Evolutionary conservation across 1,140 invertebrate species (phyloP).

Genomic region (Cydia pomonella): DNA sequence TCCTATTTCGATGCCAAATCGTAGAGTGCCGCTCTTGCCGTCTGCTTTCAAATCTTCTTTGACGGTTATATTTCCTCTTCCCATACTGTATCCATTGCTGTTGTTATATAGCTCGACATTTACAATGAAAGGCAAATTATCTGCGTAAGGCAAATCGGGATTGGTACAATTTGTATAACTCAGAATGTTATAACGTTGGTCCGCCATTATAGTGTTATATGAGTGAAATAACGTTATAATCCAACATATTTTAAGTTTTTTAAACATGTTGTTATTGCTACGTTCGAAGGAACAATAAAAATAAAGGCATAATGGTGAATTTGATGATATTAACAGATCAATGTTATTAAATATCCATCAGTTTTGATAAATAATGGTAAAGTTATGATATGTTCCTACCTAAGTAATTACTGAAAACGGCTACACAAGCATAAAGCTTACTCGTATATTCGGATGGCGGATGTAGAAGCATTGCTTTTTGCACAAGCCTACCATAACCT

Average conservation of each 20-base stretch:
- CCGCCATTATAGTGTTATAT: not conserved
- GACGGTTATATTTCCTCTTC: not conserved
- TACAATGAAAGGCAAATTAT: not conserved
- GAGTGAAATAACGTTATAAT: not conserved
- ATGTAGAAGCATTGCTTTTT: no score
- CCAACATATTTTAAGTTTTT: not conserved
- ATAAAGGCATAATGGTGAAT: not conserved
- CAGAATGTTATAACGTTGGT: not conserved
- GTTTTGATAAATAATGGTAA: not conserved
- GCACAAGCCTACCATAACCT: no score
- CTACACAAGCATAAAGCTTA: not conserved
- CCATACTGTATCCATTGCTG: not conserved
- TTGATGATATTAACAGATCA: not conserved
- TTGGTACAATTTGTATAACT: not conserved
- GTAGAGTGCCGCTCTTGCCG: not conserved
- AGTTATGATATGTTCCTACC: no score
- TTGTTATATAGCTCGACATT: not conserved
- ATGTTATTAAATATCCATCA: constrained; percentile 1
- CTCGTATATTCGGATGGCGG: no score
- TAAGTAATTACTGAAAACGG: not conserved
- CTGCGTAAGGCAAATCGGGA: not conserved
- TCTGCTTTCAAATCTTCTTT: not conserved
- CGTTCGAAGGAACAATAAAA: not conserved
- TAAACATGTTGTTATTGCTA: not conserved
- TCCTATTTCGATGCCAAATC: not conserved